These are phyloP conservation scores for Chrysina gloriosa DNA, from an alignment of 2,888 invertebrate genomes.

Conservation along the genomic window DNA sequence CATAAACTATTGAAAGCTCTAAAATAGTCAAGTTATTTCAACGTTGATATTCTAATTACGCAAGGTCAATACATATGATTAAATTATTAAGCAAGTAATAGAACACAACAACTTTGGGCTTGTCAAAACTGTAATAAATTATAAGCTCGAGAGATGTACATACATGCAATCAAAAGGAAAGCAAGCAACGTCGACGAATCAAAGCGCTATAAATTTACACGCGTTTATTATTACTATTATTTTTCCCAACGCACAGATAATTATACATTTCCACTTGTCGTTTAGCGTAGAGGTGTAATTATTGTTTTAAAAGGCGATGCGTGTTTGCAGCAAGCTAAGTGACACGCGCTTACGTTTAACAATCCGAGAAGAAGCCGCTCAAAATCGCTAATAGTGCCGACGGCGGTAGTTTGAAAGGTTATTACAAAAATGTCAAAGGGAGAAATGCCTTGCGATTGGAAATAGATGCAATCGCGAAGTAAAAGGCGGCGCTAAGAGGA, in stretches of 20 bases:
- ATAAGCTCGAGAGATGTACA: neutral
- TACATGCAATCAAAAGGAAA: neutral
- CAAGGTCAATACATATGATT: no score
- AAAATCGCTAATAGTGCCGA: neutral
- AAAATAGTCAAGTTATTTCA: no score
- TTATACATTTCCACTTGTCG: constrained; percentile 20
- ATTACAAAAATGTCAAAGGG: constrained; percentile 13
- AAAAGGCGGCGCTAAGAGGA: neutral
- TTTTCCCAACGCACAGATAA: neutral
- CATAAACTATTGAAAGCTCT: no score
- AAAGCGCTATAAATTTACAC: neutral
- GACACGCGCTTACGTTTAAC: constrained; percentile 24
- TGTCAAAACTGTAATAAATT: no score
- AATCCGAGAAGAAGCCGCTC: neutral
- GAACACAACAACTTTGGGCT: no score
- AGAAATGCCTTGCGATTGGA: neutral
- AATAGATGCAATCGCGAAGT: neutral
- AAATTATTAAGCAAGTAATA: no score
- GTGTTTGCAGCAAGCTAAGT: constrained; percentile 6
- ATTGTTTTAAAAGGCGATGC: constrained; percentile 25
- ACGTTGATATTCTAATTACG: no score
- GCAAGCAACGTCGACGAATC: neutral
- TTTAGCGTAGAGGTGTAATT: constrained; percentile 20
- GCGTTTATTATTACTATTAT: constrained; percentile 5
- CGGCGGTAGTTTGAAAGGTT: neutral